phyloP scores from a whole-genome alignment of 2,797 vertebrate genomes.

The Anisognathus igniventris region DNA sequence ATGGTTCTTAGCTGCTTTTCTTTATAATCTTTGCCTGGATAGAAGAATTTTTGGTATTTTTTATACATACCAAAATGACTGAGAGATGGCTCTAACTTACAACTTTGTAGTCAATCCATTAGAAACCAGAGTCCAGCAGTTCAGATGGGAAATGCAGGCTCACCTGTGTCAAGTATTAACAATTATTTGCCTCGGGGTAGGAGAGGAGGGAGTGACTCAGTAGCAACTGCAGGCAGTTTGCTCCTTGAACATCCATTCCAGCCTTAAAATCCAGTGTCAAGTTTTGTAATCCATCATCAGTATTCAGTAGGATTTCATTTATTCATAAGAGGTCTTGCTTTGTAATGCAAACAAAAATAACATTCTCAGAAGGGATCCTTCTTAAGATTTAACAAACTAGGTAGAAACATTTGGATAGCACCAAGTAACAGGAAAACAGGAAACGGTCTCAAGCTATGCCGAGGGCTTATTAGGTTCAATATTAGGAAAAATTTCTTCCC shows the following conservation, averaged over 20 bases:
- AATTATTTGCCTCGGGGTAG: background rate
- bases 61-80: background rate
- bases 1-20: background rate
- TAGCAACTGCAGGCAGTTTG: background rate
- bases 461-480: background rate
- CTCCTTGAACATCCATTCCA: background rate
- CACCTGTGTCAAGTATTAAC: background rate
- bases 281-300: background rate
- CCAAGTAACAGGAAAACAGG: background rate
- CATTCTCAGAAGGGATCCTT: background rate
- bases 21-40: background rate
- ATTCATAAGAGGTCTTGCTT: background rate
- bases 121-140: background rate
- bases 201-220: background rate
- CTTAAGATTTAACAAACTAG: background rate
- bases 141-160: background rate
- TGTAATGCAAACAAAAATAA: background rate
- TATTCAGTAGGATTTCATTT: background rate
- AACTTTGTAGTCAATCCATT: background rate
- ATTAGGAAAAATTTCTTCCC: background rate
- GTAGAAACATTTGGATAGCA: background rate
- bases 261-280: background rate
- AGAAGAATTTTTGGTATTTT: background rate
- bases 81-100: background rate
- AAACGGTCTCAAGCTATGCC: background rate